Evolutionary conservation across 2,113 vertebrate species (phyloP), one percentile per base, ranked within the genome.

Genomic region (Nannobrachium achirus): DNA sequence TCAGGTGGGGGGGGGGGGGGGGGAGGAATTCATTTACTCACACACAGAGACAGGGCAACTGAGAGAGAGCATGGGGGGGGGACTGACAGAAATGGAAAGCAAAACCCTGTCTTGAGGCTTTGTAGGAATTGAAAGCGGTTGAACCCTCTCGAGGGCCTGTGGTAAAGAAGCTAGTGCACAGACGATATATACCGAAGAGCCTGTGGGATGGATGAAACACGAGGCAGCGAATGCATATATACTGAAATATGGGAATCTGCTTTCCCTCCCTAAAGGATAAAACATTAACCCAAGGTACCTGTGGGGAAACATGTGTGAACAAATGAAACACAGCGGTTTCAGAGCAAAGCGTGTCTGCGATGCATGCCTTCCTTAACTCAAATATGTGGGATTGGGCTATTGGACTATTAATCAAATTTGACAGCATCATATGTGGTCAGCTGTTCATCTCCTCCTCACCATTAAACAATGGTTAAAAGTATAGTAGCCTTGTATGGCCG

Each of bases 21-120:
- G 81, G 80, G 83, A 5, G 83, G 81, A 84, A 88, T 88, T 89
- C 68, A 85, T 90, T 88, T 86, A 82, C 84, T 89, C 76, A 75
- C 81, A 77, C 76, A 75, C 81, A 86, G 69, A 82, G 66, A 75
- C 7, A 20, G 68, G 71, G 75, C 71, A 71, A 81, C 42, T 19
- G 72, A 73, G 83, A 78, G 69, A 7, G 62, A 16, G 15, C 9
- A 5, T 16, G 15, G n/a, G 69, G 75, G 72, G 60, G 75, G 80
- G 81, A 75, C 71, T 78, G 73, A 80, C 79, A 76, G 73, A 85
- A 79, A 80, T 73, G 79, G 65, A 71, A 78, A 71, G 79, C 67
- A 79, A 68, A 70, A 80, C 63, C 67, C 69, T 82, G 72, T 83
- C 87, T 83, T 78, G 74, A 86, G 86, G 84, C 79, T 87, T 80